Conservation (phyloP, 2,797 vertebrate species). For the Periparus ater region DNA sequence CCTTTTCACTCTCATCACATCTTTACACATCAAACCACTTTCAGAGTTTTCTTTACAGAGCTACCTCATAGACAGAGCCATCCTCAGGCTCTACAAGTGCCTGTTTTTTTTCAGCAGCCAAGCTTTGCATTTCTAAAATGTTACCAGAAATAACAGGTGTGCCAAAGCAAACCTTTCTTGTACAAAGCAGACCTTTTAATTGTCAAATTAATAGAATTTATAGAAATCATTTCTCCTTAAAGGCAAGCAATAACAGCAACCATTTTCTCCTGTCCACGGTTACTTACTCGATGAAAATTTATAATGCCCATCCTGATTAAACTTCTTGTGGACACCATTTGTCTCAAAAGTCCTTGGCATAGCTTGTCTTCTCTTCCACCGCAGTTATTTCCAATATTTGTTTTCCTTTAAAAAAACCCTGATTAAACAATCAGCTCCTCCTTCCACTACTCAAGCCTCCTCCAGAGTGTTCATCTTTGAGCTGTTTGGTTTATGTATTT, state of each 20-base stretch:
- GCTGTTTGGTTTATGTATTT: background rate
- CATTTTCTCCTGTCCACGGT: background rate
- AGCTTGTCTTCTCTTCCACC: background rate
- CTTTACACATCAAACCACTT: background rate
- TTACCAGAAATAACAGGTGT: background rate
- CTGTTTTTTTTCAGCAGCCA: background rate
- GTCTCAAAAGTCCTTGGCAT: background rate
- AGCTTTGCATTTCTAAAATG: background rate
- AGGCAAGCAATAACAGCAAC: background rate
- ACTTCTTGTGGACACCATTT: background rate
- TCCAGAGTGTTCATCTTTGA: background rate
- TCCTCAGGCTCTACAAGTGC: background rate
- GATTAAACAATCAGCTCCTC: background rate
- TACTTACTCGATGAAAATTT: background rate
- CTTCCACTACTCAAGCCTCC: background rate
- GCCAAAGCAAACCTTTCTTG: background rate
- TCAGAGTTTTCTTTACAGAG: background rate
- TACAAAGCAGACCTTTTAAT: background rate
- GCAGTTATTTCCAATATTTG: background rate
- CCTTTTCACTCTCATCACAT: background rate
- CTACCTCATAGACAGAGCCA: background rate
- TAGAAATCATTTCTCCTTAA: background rate
- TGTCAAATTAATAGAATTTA: background rate
- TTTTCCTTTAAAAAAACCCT: background rate
- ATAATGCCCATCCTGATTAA: rapidly evolving